These are phyloP conservation scores for Enteromius trimaculatus DNA, from an alignment of 2,797 vertebrate genomes.

Conservation along the genomic window DNA sequence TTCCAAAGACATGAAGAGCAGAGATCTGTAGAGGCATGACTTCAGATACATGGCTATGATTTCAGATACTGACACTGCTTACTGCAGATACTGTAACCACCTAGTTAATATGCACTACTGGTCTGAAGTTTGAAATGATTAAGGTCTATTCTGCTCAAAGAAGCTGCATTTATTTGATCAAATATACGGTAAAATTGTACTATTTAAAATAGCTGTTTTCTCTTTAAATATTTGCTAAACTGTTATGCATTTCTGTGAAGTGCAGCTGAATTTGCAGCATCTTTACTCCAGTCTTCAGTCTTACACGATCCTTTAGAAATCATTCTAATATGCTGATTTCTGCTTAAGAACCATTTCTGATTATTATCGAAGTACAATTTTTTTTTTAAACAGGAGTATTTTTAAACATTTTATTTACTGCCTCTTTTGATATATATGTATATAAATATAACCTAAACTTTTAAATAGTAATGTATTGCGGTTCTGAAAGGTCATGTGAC, in stretches of 20 bases:
- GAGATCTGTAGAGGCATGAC: background rate
- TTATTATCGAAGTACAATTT: background rate
- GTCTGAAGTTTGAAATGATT: background rate
- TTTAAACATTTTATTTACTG: too few species aligned
- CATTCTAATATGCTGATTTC: background rate
- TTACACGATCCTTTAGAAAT: background rate
- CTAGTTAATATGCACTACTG: background rate
- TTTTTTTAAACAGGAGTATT: too few species aligned
- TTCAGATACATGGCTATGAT: background rate
- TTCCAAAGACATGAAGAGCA: background rate
- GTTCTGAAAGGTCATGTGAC: too few species aligned
- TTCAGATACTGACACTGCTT: background rate
- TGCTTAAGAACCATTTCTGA: background rate
- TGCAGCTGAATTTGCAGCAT: too few species aligned
- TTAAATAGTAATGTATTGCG: too few species aligned
- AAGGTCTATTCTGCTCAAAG: background rate
- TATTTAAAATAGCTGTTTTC: background rate
- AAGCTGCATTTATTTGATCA: background rate
- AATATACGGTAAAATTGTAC: background rate
- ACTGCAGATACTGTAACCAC: background rate
- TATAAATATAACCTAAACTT: too few species aligned
- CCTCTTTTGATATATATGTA: too few species aligned
- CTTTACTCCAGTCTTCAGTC: background rate
- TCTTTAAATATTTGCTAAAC: background rate
- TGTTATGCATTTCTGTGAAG: background rate